Base-by-base conservation (phyloP, 2,113 vertebrate species). In the Entomyzon cyanotis region DNA sequence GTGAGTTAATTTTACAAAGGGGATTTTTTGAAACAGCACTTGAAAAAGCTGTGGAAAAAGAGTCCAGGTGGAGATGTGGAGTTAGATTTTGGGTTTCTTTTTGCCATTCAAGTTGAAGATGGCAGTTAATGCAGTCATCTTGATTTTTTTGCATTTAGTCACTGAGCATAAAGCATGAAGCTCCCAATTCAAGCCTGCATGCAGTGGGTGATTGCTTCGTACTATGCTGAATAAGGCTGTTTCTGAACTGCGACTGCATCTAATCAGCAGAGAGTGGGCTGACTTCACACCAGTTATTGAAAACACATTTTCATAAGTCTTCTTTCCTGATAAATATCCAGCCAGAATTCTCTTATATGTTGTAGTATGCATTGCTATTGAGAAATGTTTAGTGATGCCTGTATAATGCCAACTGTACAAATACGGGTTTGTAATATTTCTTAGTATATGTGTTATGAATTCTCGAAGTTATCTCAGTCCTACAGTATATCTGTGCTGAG, bases 191-290 rank as follows among this genome's bases (percentile, higher is more conserved):
- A 87, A 89, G 90, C 31, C 86, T 93, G 25, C 50, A 23, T 68
- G 39, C 71, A 84, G 94, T 13, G 27, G 70, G 86, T 89, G 93
- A 95, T 97, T 97, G 88, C 95, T 94, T 93, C n/a, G 80, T 84
- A 50, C 90, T 68, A 12, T 52, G 86, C 92, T 96, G 93, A 97
- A 92, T 96, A 84, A 90, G 88, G 64, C 83, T 96, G 90, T 92
- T 97, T 89, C 92, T 96, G 88, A 90, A 23, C 90, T 90, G 90
- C 5, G 1, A 95, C 90, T 97, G 94, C 89, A 89, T 94, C 95
- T 97, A 89, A 97, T 97, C 96, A 95, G 92, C 83, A 87, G 76
- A 81, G 94, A 96, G 95, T 89, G 94, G 94, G 96, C 93, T 96
- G 96, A 78, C 92, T 96, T 97, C 94, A 91, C 95, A 95, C 82